Base-by-base conservation (phyloP, 2,888 invertebrate species). In the Euproctis similis region DNA sequence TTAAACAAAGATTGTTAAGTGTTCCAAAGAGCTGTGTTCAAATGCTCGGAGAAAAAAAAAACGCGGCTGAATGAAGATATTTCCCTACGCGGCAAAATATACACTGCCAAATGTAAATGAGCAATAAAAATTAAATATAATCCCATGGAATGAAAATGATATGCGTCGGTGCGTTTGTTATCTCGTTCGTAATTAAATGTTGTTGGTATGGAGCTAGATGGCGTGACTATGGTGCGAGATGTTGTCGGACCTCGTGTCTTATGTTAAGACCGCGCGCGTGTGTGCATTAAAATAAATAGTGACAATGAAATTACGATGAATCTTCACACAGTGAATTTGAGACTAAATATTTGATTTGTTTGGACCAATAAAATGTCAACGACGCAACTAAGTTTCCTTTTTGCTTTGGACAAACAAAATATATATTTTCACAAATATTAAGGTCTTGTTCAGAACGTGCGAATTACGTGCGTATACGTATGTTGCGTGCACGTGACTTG, bases 231-330 rank as follows among this genome's bases (percentile, higher is more conserved):
- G 20, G 14, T 39, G 42, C 32, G 45, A 35, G 13, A 34, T 43
- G 40, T 39, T 35, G 30, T 42, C 43, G 43, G 39, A 34, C 30
- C 34, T 42, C 49, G 60, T 49, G 58, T 65, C 67, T 69, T 69
- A 68, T 62, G 67, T 69, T 65, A 68, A 69, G 70, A 63, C 51
- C 30, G 61, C 51, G 64, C 44, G 46, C 46, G 46, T 54, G 37
- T 53, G 48, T n/a, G n/a, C n/a, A n/a, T n/a, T n/a, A n/a, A n/a
- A n/a, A n/a, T n/a, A n/a, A n/a, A n/a, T n/a, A n/a, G n/a, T n/a
- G n/a, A n/a, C n/a, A n/a, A n/a, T n/a, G n/a, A n/a, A n/a, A n/a
- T n/a, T n/a, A n/a, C n/a, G n/a, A n/a, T n/a, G n/a, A n/a, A n/a
- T n/a, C n/a, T n/a, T n/a, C n/a, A n/a, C n/a, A n/a, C n/a, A n/a